Percentiles rank a stretch among this genome's conserved stretches.
Evolutionary conservation across 1,140 invertebrate genomes (phyloP).

Genomic region (Drosophila simulans): DNA sequence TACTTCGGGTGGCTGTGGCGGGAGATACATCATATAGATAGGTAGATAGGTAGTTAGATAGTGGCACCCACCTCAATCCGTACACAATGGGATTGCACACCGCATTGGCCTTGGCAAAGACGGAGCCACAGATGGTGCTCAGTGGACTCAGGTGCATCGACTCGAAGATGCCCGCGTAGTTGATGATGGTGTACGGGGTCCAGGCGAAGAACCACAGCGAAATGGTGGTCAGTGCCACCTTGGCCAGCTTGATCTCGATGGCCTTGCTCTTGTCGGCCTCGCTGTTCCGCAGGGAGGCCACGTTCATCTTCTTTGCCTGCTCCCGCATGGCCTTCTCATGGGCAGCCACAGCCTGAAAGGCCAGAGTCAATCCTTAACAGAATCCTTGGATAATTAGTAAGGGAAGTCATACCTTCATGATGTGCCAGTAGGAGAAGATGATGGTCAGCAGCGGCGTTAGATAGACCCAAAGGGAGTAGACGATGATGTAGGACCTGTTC

Average conservation of each 20-base stretch:
- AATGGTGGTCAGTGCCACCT: slow-evolving; percentile 91
- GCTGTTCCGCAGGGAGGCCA: slow-evolving; percentile 87
- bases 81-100: slow-evolving; percentile 90
- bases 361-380: not conserved
- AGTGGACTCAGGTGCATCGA: slow-evolving; percentile 87
- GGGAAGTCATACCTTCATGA: slow-evolving; percentile 86
- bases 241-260: slow-evolving; percentile 87
- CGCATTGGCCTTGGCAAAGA: slow-evolving; percentile 89
- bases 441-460: slow-evolving; percentile 88
- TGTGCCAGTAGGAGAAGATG: slow-evolving; percentile 90
- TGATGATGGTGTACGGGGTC: slow-evolving; percentile 91
- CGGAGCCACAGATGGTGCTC: slow-evolving; percentile 88
- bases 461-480: slow-evolving; percentile 88
- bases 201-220: slow-evolving; percentile 91
- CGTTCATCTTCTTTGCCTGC: slow-evolving; percentile 91
- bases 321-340: slow-evolving; percentile 90
- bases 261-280: slow-evolving; percentile 87
- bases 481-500: slow-evolving; percentile 88
- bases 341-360: slow-evolving; percentile 87
- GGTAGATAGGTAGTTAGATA: too few relatives aligned
- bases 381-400: not conserved
- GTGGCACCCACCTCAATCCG: slow-evolving; percentile 81
- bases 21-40: not conserved
- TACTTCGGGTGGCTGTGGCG: slow-evolving; percentile 89
- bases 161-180: slow-evolving; percentile 89